These are phyloP conservation scores for Eumerus sabulonum DNA, from an alignment of 2,888 invertebrate genomes.

Conservation along the genomic window DNA sequence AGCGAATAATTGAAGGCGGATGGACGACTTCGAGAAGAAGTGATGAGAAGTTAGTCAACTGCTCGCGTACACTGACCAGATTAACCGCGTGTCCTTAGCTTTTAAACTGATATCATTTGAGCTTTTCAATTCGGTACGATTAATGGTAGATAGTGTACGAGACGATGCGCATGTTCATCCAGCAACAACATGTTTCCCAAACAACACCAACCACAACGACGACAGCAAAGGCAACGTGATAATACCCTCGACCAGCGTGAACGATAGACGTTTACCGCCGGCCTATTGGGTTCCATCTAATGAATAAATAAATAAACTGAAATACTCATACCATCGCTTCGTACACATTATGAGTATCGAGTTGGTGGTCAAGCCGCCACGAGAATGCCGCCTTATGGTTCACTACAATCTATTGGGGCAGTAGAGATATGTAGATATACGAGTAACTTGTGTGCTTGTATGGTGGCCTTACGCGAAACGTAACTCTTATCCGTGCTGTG, in stretches of 20 bases:
- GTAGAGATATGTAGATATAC: too few species aligned
- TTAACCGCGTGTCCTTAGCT: constrained; percentile 77
- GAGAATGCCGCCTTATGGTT: constrained; percentile 9
- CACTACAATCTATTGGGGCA: background rate
- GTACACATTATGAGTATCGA: constrained; percentile 16
- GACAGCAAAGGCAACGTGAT: constrained; percentile 15
- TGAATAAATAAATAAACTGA: constrained; percentile 46
- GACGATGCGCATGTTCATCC: constrained; percentile 42
- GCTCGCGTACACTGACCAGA: constrained; percentile 72
- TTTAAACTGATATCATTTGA: constrained; percentile 73
- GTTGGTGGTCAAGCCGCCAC: too few species aligned
- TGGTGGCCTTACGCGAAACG: too few species aligned
- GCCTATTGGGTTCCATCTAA: constrained; percentile 47
- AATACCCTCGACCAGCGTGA: constrained; percentile 16
- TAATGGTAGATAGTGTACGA: too few species aligned
- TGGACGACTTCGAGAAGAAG: background rate
- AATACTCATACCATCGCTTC: constrained; percentile 1
- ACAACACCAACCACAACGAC: constrained; percentile 1
- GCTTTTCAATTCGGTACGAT: constrained; percentile 48
- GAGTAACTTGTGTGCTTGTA: too few species aligned
- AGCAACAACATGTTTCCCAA: constrained; percentile 45
- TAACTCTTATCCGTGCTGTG: too few species aligned
- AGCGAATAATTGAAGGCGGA: background rate
- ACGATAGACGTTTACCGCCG: constrained; percentile 30
- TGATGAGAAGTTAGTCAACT: constrained; percentile 53